Evolutionary conservation across 2,113 vertebrate species (phyloP), one percentile per base, ranked within the genome.

Genomic region (Herpailurus yagouaroundi): DNA sequence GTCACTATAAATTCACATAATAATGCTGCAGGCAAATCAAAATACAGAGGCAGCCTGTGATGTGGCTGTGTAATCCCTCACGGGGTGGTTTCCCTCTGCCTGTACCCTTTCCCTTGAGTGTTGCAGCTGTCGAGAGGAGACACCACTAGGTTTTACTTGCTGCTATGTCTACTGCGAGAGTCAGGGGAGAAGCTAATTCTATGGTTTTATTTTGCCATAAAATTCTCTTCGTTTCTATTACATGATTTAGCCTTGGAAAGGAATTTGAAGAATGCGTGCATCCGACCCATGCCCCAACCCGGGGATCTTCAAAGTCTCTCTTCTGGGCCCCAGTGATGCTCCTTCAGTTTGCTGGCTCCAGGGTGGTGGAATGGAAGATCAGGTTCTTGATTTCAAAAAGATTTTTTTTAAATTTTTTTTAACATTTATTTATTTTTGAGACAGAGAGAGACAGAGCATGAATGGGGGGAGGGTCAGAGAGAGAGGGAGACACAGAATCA

Each of bases 221-320:
- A 45, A 68, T 4, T 11, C 55, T 85, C 82, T 89, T 93, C 4
- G 45, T 64, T 63, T 77, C 60, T 57, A 55, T n/a, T 50, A 2
- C 12, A 74, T 63, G 41, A 73, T 85, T 95, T 57, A n/a, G 27
- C 21, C 93, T 73, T 79, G 60, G n/a, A 95, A 96, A 80, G 36
- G 41, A 84, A 55, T 33, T 80, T 80, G 25, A 33, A 7, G 21
- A 89, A 76, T 31, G 12, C 2, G 0, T 11, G 48, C 4, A 31
- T 7, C 1, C 5, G 31, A 2, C 0, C 55, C 4, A 31, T 4
- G 2, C 33, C 38, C 14, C 9, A 31, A 14, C 1, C 27, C 2
- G 4, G 68, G n/a, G 31, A 3, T n/a, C 7, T 33, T 91, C 29
- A 33, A n/a, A 50, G 13, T 63, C 7, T 33, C 31, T 77, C 31